phyloP scores from a whole-genome alignment of 2,113 vertebrate genomes.

The Chaetodon auriga region DNA sequence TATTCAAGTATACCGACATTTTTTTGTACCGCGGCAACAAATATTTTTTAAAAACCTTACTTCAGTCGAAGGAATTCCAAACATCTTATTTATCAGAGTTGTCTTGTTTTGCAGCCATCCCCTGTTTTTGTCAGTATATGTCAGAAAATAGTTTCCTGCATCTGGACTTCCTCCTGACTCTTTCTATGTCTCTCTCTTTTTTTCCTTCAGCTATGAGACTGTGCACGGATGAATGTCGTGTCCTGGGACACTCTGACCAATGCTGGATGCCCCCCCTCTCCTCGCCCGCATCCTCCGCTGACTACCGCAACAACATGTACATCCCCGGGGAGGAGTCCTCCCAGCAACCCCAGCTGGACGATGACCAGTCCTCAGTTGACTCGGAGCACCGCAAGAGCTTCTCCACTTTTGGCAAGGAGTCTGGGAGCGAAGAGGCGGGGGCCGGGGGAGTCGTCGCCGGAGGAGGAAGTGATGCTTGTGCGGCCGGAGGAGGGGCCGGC shows the following conservation, averaged over 20 bases:
- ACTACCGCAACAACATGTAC: constrained; percentile 97
- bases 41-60: not conserved
- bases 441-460: constrained; percentile 72
- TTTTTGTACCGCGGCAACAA: not conserved
- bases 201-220: constrained; percentile 89
- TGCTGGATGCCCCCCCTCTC: constrained; percentile 98
- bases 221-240: constrained; percentile 96
- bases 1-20: constrained; percentile 39
- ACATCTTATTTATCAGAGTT: not conserved
- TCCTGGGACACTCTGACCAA: constrained; percentile 97
- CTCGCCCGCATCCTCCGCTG: constrained; percentile 87
- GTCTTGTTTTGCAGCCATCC: constrained; percentile 7
- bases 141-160: not conserved
- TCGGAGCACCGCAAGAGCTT: constrained; percentile 93
- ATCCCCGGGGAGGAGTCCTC: constrained; percentile 93
- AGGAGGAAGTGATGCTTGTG: constrained; percentile 73
- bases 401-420: constrained; percentile 96
- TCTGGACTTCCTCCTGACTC: constrained; percentile 3
- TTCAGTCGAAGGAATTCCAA: not conserved
- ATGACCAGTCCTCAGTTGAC: constrained; percentile 86
- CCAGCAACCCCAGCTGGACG: constrained; percentile 84
- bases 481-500: constrained; percentile 80
- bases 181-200: not conserved
- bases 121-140: not conserved
- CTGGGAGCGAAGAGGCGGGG: constrained; percentile 75